phyloP scores from a whole-genome alignment of 2,888 invertebrate genomes.

The Loripinus fragilis region DNA sequence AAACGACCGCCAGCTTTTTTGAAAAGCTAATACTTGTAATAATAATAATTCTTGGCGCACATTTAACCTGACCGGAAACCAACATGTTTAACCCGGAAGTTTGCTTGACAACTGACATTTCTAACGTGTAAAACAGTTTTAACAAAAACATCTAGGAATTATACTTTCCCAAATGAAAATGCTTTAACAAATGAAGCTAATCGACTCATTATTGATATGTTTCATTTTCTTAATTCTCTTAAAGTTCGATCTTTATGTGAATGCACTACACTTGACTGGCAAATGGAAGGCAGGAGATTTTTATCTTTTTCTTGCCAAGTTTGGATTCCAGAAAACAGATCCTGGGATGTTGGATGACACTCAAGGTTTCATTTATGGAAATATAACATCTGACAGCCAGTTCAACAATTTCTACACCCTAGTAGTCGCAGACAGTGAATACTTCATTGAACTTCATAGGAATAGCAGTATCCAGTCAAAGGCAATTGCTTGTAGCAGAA shows the following conservation, averaged over 20 bases:
- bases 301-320: constrained; percentile 93
- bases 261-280: constrained; percentile 78
- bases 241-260: background rate
- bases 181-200: background rate
- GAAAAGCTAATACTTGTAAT: too few species aligned
- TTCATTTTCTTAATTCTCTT: background rate
- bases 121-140: background rate
- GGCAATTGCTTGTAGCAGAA: constrained; percentile 89
- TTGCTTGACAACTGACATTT: constrained; percentile 16
- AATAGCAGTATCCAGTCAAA: constrained; percentile 86
- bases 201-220: background rate
- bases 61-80: background rate
- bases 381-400: constrained; percentile 89
- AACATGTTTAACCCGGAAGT: constrained; percentile 4
- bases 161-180: background rate
- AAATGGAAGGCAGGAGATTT: constrained; percentile 85
- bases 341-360: constrained; percentile 92
- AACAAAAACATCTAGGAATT: background rate
- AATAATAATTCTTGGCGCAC: too few species aligned
- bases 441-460: constrained; percentile 95
- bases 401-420: constrained; percentile 88
- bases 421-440: constrained; percentile 94
- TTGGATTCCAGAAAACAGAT: constrained; percentile 98
- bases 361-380: constrained; percentile 98
- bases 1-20: too few species aligned